phyloP scores from a whole-genome alignment of 2,888 invertebrate genomes.

The Cosmopolites sordidus region DNA sequence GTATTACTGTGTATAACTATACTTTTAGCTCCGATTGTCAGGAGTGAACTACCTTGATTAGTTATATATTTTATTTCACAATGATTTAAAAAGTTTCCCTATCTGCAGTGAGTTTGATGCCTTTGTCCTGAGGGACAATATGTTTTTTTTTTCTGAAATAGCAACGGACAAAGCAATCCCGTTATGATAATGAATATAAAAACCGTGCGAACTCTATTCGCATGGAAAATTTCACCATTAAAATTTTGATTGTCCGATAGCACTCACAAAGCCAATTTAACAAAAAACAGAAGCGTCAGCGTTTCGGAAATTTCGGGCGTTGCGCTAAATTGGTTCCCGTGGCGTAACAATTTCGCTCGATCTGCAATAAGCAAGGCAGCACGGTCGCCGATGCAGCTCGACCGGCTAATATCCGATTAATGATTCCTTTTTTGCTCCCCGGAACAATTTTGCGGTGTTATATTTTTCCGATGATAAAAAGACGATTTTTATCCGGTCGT shows the following conservation, averaged over 20 bases:
- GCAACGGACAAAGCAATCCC: background rate
- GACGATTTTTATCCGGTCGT: no score
- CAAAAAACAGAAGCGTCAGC: constrained; percentile 14
- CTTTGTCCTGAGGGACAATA: no score
- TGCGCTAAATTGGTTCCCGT: background rate
- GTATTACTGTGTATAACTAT: no score
- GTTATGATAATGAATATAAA: constrained; percentile 7
- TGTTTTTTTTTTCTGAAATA: no score
- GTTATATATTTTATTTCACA: no score
- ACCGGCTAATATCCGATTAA: background rate
- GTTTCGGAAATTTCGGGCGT: constrained; percentile 3
- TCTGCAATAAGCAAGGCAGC: background rate
- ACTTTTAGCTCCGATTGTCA: no score
- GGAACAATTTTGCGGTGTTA: no score
- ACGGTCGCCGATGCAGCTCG: background rate
- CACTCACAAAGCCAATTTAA: constrained; percentile 15
- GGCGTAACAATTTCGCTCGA: constrained; percentile 1
- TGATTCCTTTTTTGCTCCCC: background rate
- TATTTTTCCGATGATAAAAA: no score
- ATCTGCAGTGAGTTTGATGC: no score
- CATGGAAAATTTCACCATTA: constrained; percentile 21
- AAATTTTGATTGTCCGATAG: constrained; percentile 19
- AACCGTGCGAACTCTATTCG: constrained; percentile 9
- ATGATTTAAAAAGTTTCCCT: no score
- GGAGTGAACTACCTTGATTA: no score